These are phyloP conservation scores for Ladona fulva DNA, from an alignment of 1,140 invertebrate species.

Conservation along the genomic window DNA sequence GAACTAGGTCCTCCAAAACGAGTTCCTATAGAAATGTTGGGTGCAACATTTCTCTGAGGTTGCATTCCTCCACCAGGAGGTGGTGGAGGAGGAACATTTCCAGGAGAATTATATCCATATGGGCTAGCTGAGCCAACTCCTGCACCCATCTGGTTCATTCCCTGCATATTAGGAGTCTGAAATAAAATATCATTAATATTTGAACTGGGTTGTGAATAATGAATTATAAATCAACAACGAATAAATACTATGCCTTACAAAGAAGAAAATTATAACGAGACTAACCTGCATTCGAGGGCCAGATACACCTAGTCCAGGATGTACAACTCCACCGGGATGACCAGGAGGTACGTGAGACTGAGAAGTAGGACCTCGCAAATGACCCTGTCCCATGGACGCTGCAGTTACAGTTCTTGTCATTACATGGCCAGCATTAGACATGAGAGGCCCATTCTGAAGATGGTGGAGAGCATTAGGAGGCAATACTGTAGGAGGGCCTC, in stretches of 20 bases:
- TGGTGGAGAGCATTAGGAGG: constrained; percentile 33
- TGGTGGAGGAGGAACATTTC: not conserved
- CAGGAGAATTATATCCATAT: constrained; percentile 20
- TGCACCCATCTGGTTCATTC: constrained; percentile 30
- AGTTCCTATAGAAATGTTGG: constrained; percentile 10
- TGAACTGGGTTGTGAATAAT: too few relatives aligned
- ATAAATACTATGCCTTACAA: too few relatives aligned
- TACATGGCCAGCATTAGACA: constrained; percentile 32
- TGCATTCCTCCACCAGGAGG: constrained; percentile 12
- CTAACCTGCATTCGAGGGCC: constrained; percentile 24
- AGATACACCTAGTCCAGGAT: not conserved
- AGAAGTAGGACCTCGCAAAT: constrained; percentile 27
- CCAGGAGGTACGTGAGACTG: constrained; percentile 24
- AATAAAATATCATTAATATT: not conserved
- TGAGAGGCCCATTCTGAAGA: constrained; percentile 59
- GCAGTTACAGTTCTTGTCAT: constrained; percentile 37
- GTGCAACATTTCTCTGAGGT: constrained; percentile 10
- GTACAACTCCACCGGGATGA: constrained; percentile 22
- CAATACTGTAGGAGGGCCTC: constrained; percentile 46
- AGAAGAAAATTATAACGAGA: too few relatives aligned
- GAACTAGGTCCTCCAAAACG: constrained; percentile 16
- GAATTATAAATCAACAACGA: too few relatives aligned
- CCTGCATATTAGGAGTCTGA: not conserved
- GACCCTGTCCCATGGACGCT: constrained; percentile 30
- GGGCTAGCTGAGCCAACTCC: constrained; percentile 19